Evolutionary conservation across 2,797 vertebrate genomes (phyloP).

Genomic region (Amblyraja radiata): DNA sequence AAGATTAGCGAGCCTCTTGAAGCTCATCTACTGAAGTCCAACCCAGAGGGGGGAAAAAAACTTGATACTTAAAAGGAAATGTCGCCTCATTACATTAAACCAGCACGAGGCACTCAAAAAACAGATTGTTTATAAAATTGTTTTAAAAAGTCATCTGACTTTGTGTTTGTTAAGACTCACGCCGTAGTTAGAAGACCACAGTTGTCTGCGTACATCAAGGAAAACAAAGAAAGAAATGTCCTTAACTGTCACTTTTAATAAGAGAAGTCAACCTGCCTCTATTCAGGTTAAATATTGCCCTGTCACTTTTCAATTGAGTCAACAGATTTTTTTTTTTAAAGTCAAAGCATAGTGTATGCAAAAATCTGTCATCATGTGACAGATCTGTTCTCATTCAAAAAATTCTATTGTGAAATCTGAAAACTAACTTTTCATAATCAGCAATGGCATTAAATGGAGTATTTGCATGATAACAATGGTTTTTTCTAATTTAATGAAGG

Average conservation of each 20-base stretch:
- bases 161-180: constrained; percentile 91
- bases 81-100: constrained; percentile 69
- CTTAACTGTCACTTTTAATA: constrained; percentile 94
- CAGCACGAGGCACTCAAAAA: constrained; percentile 89
- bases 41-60: constrained; percentile 45
- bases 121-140: constrained; percentile 84
- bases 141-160: constrained; percentile 67
- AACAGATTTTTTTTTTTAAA: constrained; percentile 77
- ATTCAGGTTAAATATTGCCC: constrained; percentile 92
- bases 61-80: constrained; percentile 31
- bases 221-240: constrained; percentile 90
- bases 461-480: constrained; percentile 71
- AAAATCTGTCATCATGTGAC: constrained; percentile 90
- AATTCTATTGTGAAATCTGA: constrained; percentile 60
- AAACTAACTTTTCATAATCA: constrained; percentile 83
- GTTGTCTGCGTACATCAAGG: constrained; percentile 87
- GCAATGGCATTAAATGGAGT: constrained; percentile 81
- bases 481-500: constrained; percentile 78
- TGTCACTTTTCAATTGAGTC: constrained; percentile 96
- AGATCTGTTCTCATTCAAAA: constrained; percentile 73
- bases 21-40: constrained; percentile 31
- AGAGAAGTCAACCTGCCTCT: constrained; percentile 90
- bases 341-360: constrained; percentile 80
- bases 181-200: constrained; percentile 82
- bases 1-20: constrained; percentile 32